phyloP scores from a whole-genome alignment of 2,797 vertebrate species.

The Alcedo quadribrachys region DNA sequence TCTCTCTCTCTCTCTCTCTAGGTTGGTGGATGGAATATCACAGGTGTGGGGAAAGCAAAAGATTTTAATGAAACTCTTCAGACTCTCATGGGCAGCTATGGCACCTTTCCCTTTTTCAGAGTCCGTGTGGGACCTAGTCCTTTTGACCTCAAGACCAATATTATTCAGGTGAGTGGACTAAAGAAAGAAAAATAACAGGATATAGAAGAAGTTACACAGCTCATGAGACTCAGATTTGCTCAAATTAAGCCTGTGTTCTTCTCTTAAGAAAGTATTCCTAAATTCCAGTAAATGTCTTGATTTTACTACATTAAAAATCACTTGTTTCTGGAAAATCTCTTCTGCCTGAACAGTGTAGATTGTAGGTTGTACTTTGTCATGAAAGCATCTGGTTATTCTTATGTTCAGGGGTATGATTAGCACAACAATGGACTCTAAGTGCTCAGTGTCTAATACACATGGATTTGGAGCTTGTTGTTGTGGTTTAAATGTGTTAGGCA shows the following conservation, averaged over 20 bases:
- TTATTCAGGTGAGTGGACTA: conserved; percentile 76
- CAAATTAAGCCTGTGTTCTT: not conserved
- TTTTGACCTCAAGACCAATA: conserved; percentile 63
- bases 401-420: not conserved
- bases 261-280: not conserved
- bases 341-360: not conserved
- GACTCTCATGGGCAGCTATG: conserved; percentile 88
- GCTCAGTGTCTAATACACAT: not conserved
- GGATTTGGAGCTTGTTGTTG: not conserved
- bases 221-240: not conserved
- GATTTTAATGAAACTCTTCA: conserved; percentile 89
- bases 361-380: fast-evolving
- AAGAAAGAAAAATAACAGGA: not conserved
- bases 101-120: conserved; percentile 92
- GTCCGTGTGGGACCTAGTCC: conserved; percentile 82
- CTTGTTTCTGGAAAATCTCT: not conserved
- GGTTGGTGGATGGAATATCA: conserved; percentile 89
- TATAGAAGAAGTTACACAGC: not conserved
- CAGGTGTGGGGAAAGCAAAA: conserved; percentile 76
- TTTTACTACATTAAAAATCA: not conserved
- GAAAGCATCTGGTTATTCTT: not conserved
- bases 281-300: not conserved
- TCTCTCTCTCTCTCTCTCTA: conserved; percentile 51
- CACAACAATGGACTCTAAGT: not conserved
- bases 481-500: not conserved